Base-by-base conservation (phyloP, 1,140 invertebrate genomes). In the Pissodes strobi region DNA sequence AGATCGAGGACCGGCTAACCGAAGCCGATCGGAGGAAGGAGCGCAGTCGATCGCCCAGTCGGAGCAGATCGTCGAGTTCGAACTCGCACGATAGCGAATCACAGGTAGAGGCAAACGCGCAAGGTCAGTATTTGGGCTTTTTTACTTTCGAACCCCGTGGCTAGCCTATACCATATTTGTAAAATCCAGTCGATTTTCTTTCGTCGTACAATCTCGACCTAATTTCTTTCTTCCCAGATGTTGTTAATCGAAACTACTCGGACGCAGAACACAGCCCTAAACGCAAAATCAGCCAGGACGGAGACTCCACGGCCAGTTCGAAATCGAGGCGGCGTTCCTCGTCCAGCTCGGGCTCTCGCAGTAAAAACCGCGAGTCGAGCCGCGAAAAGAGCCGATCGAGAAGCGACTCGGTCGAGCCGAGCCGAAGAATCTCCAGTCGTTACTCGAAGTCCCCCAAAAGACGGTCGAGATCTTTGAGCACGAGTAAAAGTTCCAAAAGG, bases 41-140 rank as follows among this genome's bases (percentile, higher is more conserved):
- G 13, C 17, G 51, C n/a, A 65, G 67, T n/a, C 58, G 43, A 3
- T 9, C 8, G 8, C 64, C 58, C n/a, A 57, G 59, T 37, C 57
- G 56, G n/a, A 74, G 69, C 34, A 64, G 69, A 39, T 69, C 71
- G 4, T 43, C 69, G 12, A 69, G 65, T 48, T 62, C 67, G 49
- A 71, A 72, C 37, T 65, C 70, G 15, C 67, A 64, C 45, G 67
- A 70, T 57, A 69, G 68, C 53, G 69, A 75, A 43, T 70, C 72
- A 71, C 72, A 74, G 74, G 71, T 74, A 74, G 74, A 72, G 70
- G 71, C 72, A 52, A 67, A 67, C 60, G 22, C n/a, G 39, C 69
- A 69, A 74, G 71, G 74, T 74, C 74, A 74, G 74, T 75, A 74
- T 70, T 67, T 57, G n/a, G n/a, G n/a, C n/a, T n/a, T n/a, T n/a